Conservation (phyloP, 2,888 invertebrate species). For the Xestia sexstrigata region DNA sequence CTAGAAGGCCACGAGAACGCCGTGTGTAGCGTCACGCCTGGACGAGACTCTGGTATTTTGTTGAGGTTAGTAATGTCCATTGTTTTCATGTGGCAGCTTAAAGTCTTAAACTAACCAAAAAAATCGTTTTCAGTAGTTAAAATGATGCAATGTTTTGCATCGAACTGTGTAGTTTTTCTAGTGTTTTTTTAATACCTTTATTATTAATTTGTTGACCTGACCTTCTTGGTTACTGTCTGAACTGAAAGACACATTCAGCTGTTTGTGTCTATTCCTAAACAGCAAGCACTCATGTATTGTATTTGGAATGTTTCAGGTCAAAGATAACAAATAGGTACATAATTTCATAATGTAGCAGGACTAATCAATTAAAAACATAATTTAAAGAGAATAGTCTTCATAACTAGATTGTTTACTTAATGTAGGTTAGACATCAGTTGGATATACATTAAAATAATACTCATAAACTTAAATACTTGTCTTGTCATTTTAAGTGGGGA, state of each 20-base stretch:
- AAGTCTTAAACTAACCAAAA: neutral
- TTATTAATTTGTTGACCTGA: neutral
- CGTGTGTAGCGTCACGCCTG: constrained; percentile 90
- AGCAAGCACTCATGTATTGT: neutral
- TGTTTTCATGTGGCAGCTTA: constrained; percentile 25
- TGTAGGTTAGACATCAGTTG: neutral
- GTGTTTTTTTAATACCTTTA: too few relatives aligned
- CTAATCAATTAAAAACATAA: neutral
- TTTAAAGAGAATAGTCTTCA: neutral
- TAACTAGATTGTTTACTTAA: neutral
- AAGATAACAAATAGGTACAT: neutral
- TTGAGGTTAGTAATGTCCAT: constrained; percentile 77
- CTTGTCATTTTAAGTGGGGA: neutral
- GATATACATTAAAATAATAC: neutral
- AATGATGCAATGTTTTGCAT: neutral
- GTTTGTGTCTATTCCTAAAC: neutral
- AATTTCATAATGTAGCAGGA: too few relatives aligned
- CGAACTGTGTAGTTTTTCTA: neutral
- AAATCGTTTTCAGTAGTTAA: neutral
- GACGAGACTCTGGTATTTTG: constrained; percentile 83
- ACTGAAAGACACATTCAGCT: neutral
- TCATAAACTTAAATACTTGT: neutral
- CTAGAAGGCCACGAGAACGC: constrained; percentile 95
- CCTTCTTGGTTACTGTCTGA: neutral
- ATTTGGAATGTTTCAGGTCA: neutral